A percentile compares a stretch with the other conserved stretches of the same genome.
phyloP scores from a whole-genome alignment of 2,797 vertebrate genomes.

The Tauraco hartlaubi region DNA sequence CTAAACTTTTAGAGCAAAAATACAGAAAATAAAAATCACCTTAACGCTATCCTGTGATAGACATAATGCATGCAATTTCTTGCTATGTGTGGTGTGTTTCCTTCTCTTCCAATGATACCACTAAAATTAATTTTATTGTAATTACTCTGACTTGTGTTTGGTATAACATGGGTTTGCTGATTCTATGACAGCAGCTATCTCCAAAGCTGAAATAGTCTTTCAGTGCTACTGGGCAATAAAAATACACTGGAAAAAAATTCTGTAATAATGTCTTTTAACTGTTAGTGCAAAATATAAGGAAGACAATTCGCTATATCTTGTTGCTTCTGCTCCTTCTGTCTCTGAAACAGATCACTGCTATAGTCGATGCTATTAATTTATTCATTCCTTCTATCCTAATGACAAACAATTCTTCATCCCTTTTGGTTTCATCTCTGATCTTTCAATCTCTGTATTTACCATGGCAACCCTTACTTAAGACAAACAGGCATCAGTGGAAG shows the following conservation, averaged over 20 bases:
- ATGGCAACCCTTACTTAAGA: background rate
- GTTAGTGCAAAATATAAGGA: background rate
- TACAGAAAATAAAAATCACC: accelerated
- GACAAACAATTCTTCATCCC: background rate
- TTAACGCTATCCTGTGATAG: background rate
- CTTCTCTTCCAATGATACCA: background rate
- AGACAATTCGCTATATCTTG: background rate
- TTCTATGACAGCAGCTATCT: background rate
- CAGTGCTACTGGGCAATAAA: background rate
- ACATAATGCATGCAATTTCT: background rate
- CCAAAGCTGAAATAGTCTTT: background rate
- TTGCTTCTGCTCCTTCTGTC: background rate
- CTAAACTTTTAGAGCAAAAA: background rate
- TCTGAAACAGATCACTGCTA: background rate
- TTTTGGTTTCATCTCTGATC: background rate
- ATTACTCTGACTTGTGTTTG: background rate
- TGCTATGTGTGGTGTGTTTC: background rate
- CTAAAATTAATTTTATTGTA: background rate
- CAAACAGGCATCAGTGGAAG: background rate
- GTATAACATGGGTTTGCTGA: background rate
- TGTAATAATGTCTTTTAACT: background rate
- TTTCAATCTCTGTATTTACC: background rate
- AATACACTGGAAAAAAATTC: background rate
- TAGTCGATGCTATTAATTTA: background rate
- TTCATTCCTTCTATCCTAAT: background rate